Evolutionary conservation across 2,797 vertebrate genomes (phyloP), one percentile per base, ranked within the genome.

Genomic region (Notoglanidium macrostoma): DNA sequence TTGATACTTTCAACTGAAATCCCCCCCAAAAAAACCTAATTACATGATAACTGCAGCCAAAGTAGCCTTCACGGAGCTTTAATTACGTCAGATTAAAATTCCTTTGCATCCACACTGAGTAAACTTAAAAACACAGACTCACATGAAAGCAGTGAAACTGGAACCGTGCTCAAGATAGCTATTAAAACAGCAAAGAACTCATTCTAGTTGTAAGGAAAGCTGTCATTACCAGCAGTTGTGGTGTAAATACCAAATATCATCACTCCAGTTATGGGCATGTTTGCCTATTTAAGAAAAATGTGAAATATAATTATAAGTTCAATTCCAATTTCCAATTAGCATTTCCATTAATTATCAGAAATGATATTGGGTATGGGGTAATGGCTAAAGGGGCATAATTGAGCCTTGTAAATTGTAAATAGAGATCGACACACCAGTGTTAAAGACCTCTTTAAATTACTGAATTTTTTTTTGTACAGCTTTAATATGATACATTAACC

Each of bases 11-110:
- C 21, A 73, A 73, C 68, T 72, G 46, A 9, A 72, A 67, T 63
- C 2, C 35, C 35, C 35, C 35, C 35, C 35, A 6, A 74, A 51
- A 26, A 44, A 44, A 46, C 23, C 1, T 49, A n/a, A 76, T 76
- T 51, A 49, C 6, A 44, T n/a, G 44, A 74, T 49, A 29, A 23
- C 72, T 49, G n/a, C 46, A n/a, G 12, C 14, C 44, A 51, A 29
- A 29, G 6, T 29, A 14, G 46, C n/a, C 10, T 57, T 57, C 29
- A 79, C 35, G 5, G 32, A 21, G 29, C 4, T 5, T 57, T 51
- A 49, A 76, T 76, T 57, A 35, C 76, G 57, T 35, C 29, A 79
- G 73, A 73, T 73, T 74, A 44, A 79, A 79, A 79, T 57, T 23
- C 29, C 12, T 76, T 51, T 29, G 11, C 51, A 76, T n/a, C 46